phyloP scores from a whole-genome alignment of 1,140 invertebrate genomes.

The Bombyx mori region DNA sequence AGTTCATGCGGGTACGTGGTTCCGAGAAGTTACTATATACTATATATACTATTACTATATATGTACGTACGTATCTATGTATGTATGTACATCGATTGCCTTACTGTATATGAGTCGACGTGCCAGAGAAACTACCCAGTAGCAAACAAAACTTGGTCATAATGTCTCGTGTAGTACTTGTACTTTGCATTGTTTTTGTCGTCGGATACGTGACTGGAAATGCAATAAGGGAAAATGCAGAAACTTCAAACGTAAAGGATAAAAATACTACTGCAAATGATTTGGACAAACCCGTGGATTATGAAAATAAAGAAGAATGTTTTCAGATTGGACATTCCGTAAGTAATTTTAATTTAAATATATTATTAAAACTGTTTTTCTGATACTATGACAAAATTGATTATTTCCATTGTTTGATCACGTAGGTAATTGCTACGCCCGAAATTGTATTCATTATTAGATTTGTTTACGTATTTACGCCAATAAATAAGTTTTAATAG shows the following conservation, averaged over 20 bases:
- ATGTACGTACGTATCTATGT: too few species aligned
- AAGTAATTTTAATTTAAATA: constrained; percentile 19
- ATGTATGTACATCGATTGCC: not conserved
- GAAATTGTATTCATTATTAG: too few species aligned
- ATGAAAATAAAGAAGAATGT: constrained; percentile 24
- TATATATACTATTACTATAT: too few species aligned
- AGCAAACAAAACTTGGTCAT: constrained; percentile 10
- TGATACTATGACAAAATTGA: not conserved
- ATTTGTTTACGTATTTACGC: too few species aligned
- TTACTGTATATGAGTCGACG: constrained; percentile 1
- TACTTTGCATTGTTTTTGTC: constrained; percentile 20
- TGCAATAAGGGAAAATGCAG: constrained; percentile 18
- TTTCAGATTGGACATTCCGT: constrained; percentile 39
- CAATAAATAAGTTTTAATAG: too few species aligned
- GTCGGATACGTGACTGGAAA: constrained; percentile 17
- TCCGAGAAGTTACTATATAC: not conserved
- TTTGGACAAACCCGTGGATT: constrained; percentile 14
- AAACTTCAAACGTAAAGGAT: not conserved
- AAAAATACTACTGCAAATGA: constrained; percentile 16
- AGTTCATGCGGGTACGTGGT: not conserved
- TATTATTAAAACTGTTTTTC: not conserved
- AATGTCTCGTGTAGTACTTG: constrained; percentile 28
- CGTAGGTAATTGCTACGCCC: too few species aligned
- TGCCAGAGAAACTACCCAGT: constrained; percentile 9
- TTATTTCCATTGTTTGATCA: too few species aligned